Base-by-base conservation (phyloP, 2,888 invertebrate genomes). In the Entomobrya multifasciata region DNA sequence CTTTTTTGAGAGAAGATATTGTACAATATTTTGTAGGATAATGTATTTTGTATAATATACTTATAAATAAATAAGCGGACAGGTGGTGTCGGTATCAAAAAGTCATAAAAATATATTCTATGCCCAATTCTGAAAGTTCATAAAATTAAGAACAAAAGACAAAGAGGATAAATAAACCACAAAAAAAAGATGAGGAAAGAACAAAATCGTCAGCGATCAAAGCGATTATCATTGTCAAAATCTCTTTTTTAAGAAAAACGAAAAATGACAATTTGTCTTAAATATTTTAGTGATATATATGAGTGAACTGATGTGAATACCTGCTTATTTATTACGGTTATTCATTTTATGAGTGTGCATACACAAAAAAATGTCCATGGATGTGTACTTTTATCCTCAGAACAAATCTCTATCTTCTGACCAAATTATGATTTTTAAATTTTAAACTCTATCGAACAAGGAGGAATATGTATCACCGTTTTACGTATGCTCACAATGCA, bases 301-400 rank as follows among this genome's bases (percentile, higher is more conserved):
- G 4, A 17, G 36, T 27, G 27, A 1, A 74, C 13, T 47, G n/a
- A n/a, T n/a, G n/a, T n/a, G n/a, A n/a, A 30, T 65, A 25, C n/a
- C 27, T 44, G 55, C 36, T 15, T 47, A 55, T 78, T 78, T 74
- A 74, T 27, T 74, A 74, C 52, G 52, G 52, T 74, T 74, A 74
- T 74, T 74, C 55, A 74, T 52, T 17, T 52, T 55, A 55, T n/a
- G 17, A 17, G 20, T 17, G 30, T 55, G 30, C 74, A 65, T 30
- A 36, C n/a, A 30, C 30, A 30, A 86, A 86, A 86, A 76, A 86
- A 80, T 86, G 86, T 86, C 62, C 81, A 77, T 77, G 86, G 82
- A 86, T 86, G 65, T 70, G 72, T 57, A 47, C 47, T 57, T 36
- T 85, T 80, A 86, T 80, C 80, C 80, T 13, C 36, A 44, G 57